Evolutionary conservation across 2,888 invertebrate genomes (phyloP).

Genomic region (Sinelater perroti): DNA sequence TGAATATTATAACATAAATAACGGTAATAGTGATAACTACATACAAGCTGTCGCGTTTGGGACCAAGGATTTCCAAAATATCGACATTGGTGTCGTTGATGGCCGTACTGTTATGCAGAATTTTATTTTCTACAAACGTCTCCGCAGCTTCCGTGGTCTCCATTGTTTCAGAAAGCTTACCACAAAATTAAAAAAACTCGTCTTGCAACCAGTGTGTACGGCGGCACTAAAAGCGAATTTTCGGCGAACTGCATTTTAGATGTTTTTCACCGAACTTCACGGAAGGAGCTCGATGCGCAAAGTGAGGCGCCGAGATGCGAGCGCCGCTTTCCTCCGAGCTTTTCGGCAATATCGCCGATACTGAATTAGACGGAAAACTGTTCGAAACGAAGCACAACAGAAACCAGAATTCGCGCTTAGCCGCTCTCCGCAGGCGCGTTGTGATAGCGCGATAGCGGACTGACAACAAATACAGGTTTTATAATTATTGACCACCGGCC

Average conservation of each 20-base stretch:
- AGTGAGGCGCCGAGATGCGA: too few species aligned
- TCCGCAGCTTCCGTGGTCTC: not conserved
- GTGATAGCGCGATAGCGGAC: constrained; percentile 7
- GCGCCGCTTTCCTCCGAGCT: constrained; percentile 6
- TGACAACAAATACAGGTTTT: constrained; percentile 21
- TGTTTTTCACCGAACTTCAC: too few species aligned
- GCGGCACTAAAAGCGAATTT: too few species aligned
- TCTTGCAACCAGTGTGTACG: too few species aligned
- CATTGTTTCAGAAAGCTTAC: not conserved
- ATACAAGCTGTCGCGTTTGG: constrained; percentile 63
- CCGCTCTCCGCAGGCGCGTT: constrained; percentile 16
- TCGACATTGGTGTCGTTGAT: not conserved
- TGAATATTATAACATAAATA: constrained; percentile 78
- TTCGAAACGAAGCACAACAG: constrained; percentile 8
- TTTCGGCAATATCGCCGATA: constrained; percentile 13
- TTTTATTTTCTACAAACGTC: not conserved
- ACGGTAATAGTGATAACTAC: constrained; percentile 79
- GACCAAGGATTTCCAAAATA: constrained; percentile 38
- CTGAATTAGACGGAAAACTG: constrained; percentile 19
- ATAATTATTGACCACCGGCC: not conserved
- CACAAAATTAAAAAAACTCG: too few species aligned
- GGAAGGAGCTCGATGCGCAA: too few species aligned
- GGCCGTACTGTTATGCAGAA: not conserved
- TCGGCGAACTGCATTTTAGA: too few species aligned
- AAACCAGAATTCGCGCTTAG: constrained; percentile 20